Evolutionary conservation across 2,113 vertebrate genomes (phyloP), one percentile per base, ranked within the genome.

Genomic region (Hippolais icterina): DNA sequence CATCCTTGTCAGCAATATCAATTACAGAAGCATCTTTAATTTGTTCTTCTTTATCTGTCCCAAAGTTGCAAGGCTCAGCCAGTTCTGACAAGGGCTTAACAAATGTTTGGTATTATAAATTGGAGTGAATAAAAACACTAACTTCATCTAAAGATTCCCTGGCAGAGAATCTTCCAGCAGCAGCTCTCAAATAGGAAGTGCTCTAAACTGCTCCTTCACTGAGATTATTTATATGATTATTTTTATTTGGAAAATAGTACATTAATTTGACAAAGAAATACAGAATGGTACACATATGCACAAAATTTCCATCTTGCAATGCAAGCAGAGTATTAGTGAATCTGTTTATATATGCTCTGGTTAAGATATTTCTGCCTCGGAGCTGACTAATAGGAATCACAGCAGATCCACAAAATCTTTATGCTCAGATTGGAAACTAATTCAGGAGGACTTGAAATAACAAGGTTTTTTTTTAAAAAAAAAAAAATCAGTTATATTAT

Each of bases 1-100:
- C n/a, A 79, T 84, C 23, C 57, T 76, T 93, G 87, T 79, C 87
- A 89, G 77, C 61, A 94, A 72, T 93, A 97, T 89, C 81, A 92
- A 91, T 94, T 91, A 84, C 60, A 82, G 65, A 79, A 75, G 28
- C 83, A 85, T 78, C 61, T 89, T 93, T 84, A 96, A 95, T 96
- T 95, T 91, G 83, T 70, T 93, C 50, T 65, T 76, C 35, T 94
- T 91, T 89, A 64, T 84, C 81, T 92, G 39, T 89, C n/a, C 28
- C 35, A 82, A 84, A 84, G 41, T 91, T 82, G 37, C 87, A 92
- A 74, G 49, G 28, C 77, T 95, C 81, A 94, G 72, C 27, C 52
- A 37, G 6, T 92, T 95, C 72, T 80, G 64, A 70, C 47, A 89
- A 78, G 63, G 7, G 22, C 31, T 90, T 92, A 87, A 91, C 17